A percentile compares a stretch with the other conserved stretches of the same genome.
Conservation (phyloP, 1,140 invertebrate genomes). For the Armadillidium nasatum region DNA sequence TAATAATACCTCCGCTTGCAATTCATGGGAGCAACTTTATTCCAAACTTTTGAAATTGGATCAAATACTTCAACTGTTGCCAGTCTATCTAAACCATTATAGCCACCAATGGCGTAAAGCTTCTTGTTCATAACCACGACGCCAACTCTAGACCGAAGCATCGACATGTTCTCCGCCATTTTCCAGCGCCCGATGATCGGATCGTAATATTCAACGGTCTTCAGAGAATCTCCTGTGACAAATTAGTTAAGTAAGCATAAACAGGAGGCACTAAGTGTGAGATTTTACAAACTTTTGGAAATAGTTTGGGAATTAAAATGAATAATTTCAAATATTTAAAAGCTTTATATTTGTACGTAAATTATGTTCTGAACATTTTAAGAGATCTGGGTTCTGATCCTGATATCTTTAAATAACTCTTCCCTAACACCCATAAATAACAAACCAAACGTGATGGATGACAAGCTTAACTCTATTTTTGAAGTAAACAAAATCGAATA, state of each 20-base stretch:
- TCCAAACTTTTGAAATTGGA: constrained; percentile 67
- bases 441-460: too few relatives aligned
- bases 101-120: constrained; percentile 59
- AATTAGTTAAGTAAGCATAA: neutral
- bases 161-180: constrained; percentile 77
- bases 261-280: too few relatives aligned
- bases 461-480: too few relatives aligned
- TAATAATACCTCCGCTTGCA: constrained; percentile 66
- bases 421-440: too few relatives aligned
- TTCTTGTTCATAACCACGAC: constrained; percentile 70
- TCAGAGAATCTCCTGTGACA: constrained; percentile 67
- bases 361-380: too few relatives aligned
- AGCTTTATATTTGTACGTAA: too few relatives aligned
- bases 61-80: constrained; percentile 86
- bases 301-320: too few relatives aligned
- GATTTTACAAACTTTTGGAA: too few relatives aligned
- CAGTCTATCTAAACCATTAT: constrained; percentile 74
- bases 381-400: too few relatives aligned
- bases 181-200: constrained; percentile 68
- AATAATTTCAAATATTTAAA: too few relatives aligned
- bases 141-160: constrained; percentile 74
- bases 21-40: constrained; percentile 71
- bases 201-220: constrained; percentile 82
- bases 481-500: too few relatives aligned
- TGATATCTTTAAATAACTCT: too few relatives aligned